Evolutionary conservation across 2,797 vertebrate species (phyloP).

Genomic region (Centroberyx gerrardi): DNA sequence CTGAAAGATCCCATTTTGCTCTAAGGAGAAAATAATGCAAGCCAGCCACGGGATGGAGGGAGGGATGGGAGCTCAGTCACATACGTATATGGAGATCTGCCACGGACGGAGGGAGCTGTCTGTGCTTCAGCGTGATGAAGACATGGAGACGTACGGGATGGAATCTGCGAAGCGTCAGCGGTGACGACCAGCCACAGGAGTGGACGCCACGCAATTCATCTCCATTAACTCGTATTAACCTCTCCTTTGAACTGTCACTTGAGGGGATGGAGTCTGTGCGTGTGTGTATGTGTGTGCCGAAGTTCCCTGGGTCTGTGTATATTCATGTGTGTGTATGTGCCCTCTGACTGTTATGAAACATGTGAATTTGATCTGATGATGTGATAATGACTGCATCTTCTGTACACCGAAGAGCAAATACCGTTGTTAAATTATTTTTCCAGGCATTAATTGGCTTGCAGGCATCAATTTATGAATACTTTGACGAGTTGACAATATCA

Average conservation of each 20-base stretch:
- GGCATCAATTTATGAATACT: neutral
- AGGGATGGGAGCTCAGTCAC: conserved; percentile 28
- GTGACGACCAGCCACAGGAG: conserved; percentile 68
- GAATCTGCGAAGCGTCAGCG: conserved; percentile 75
- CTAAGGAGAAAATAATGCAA: conserved; percentile 78
- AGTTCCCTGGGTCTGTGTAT: conserved; percentile 16
- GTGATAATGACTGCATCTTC: conserved; percentile 9
- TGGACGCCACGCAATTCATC: conserved; percentile 71
- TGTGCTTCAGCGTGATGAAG: conserved; percentile 63
- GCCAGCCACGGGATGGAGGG: conserved; percentile 55
- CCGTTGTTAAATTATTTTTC: neutral
- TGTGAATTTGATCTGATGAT: conserved; percentile 39
- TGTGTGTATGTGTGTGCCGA: conserved; percentile 6
- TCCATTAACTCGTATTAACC: conserved; percentile 74
- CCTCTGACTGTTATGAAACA: conserved; percentile 25
- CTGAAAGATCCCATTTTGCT: conserved; percentile 73
- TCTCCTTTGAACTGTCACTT: conserved; percentile 77
- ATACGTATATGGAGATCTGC: conserved; percentile 50
- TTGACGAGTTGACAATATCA: no score
- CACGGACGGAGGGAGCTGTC: conserved; percentile 51
- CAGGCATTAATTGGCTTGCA: neutral
- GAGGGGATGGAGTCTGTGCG: conserved; percentile 44
- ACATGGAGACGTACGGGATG: conserved; percentile 54
- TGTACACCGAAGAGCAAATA: neutral
- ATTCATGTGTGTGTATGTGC: conserved; percentile 12